phyloP scores from a whole-genome alignment of 2,888 invertebrate genomes.

The Aleiodes leptofemur region DNA sequence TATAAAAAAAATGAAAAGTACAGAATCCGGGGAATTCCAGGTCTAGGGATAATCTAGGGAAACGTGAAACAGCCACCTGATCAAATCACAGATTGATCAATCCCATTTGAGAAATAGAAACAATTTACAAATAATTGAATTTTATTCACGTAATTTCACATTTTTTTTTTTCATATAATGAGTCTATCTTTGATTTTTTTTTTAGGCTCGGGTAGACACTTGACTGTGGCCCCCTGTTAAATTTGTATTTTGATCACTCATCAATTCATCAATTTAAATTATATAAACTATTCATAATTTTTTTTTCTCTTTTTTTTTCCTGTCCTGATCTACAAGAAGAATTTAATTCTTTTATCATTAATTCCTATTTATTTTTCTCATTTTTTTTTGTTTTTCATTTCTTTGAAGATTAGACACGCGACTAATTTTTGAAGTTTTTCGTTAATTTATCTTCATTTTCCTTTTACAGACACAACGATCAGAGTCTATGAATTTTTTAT shows the following conservation, averaged over 20 bases:
- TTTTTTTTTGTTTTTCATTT: background rate
- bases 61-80: constrained; percentile 60
- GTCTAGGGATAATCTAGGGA: constrained; percentile 10
- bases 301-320: constrained; percentile 55
- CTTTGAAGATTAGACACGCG: constrained; percentile 55
- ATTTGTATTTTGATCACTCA: constrained; percentile 56
- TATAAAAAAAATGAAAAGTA: too few species aligned
- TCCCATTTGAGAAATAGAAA: constrained; percentile 65
- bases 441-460: constrained; percentile 33
- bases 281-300: constrained; percentile 57
- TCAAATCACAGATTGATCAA: constrained; percentile 72
- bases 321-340: constrained; percentile 54
- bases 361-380: constrained; percentile 58
- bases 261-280: constrained; percentile 43
- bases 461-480: constrained; percentile 38
- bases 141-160: constrained; percentile 59
- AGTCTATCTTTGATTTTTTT: constrained; percentile 73
- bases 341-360: constrained; percentile 48
- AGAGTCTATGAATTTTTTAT: constrained; percentile 41
- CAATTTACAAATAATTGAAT: constrained; percentile 57
- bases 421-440: constrained; percentile 46
- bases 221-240: constrained; percentile 68
- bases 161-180: constrained; percentile 63
- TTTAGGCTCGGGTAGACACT: constrained; percentile 71
- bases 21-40: too few species aligned